These are phyloP conservation scores for Danio choprae DNA, from an alignment of 2,797 vertebrate species.

Conservation along the genomic window DNA sequence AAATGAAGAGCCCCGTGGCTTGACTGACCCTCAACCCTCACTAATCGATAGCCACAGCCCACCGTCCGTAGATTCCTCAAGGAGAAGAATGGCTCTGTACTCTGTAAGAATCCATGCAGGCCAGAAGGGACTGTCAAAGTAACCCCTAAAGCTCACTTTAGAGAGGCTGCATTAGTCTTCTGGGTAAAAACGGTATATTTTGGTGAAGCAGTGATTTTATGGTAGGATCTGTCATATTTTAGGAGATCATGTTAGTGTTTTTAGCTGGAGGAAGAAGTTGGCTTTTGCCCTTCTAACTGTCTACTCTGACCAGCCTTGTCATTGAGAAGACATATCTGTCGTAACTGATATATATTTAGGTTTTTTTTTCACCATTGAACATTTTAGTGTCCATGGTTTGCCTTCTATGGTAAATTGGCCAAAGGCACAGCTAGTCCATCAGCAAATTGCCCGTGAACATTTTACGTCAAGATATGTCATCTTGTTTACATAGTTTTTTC, in stretches of 20 bases:
- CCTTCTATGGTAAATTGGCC: conserved; percentile 76
- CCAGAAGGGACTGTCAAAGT: conserved; percentile 36
- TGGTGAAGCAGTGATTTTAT: conserved; percentile 25
- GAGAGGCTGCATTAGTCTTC: conserved; percentile 6
- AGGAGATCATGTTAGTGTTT: conserved; percentile 27
- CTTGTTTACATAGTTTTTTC: not conserved
- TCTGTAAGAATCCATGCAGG: conserved; percentile 14
- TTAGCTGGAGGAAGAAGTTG: conserved; percentile 34
- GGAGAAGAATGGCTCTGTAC: conserved; percentile 33
- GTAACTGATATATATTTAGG: conserved; percentile 41
- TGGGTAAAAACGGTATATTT: conserved; percentile 24
- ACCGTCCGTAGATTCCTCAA: conserved; percentile 23
- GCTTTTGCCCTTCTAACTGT: conserved; percentile 32
- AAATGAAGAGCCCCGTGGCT: conserved; percentile 27
- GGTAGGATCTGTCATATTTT: conserved; percentile 32
- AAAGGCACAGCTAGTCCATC: conserved; percentile 73
- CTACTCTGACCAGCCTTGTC: not conserved
- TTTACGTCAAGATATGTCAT: conserved; percentile 66
- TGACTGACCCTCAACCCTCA: conserved; percentile 37
- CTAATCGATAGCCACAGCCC: conserved; percentile 41
- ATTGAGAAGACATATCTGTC: conserved; percentile 33
- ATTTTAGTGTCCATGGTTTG: conserved; percentile 70
- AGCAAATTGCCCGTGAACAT: conserved; percentile 82
- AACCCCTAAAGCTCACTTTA: conserved; percentile 1
- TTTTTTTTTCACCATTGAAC: conserved; percentile 60